A percentile compares a stretch with the other conserved stretches of the same genome.
phyloP scores from a whole-genome alignment of 92 coral and sea anemone species.

The Bergia sp. region DNA sequence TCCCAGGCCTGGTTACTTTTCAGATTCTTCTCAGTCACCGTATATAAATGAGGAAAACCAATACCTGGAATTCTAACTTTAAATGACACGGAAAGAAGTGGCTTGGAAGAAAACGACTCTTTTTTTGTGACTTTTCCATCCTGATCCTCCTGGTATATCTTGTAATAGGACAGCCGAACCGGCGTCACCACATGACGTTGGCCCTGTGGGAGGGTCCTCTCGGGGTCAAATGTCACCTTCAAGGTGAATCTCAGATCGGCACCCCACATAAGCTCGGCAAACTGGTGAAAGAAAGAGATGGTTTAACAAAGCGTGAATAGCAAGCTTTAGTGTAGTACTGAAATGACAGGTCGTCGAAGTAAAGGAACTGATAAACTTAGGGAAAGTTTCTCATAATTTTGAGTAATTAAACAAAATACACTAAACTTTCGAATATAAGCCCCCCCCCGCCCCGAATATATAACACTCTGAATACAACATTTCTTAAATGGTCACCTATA shows the following conservation, averaged over 20 bases:
- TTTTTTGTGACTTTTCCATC: constrained; percentile 65
- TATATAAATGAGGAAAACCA: neutral
- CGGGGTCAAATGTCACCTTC: constrained; percentile 79
- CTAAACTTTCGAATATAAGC: too few relatives aligned
- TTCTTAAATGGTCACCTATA: too few relatives aligned
- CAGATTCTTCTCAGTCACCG: neutral
- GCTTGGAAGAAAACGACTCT: constrained; percentile 55
- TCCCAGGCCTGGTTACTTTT: too few relatives aligned
- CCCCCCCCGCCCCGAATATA: too few relatives aligned
- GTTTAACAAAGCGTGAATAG: neutral
- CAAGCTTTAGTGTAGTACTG: neutral
- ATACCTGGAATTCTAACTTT: constrained; percentile 81
- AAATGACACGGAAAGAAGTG: constrained; percentile 58
- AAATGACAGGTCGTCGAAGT: too few relatives aligned
- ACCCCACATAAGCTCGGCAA: constrained; percentile 60
- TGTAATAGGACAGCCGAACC: constrained; percentile 74
- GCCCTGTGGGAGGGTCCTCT: constrained; percentile 64
- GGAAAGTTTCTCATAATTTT: too few relatives aligned
- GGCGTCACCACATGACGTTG: constrained; percentile 79
- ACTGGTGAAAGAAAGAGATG: constrained; percentile 28
- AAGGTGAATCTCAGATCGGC: constrained; percentile 54
- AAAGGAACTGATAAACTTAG: too few relatives aligned
- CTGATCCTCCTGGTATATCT: constrained; percentile 55
- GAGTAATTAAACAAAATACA: too few relatives aligned
- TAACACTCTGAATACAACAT: too few relatives aligned